Evolutionary conservation across 2,113 vertebrate species (phyloP).

Genomic region (Paratilapia polleni): DNA sequence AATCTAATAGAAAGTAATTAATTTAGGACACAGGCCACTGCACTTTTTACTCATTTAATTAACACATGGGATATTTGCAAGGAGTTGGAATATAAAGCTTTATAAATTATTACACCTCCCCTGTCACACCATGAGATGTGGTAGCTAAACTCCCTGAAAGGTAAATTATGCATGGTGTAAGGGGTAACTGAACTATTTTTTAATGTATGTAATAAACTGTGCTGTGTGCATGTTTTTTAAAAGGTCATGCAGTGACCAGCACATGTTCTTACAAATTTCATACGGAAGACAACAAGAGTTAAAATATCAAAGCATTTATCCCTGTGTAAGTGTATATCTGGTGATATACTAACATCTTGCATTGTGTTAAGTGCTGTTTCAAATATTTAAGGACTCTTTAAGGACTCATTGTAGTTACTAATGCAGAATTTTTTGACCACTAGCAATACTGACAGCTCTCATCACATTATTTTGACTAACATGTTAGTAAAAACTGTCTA

Average conservation of each 20-base stretch:
- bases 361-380: background rate
- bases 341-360: background rate
- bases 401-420: too few relatives aligned
- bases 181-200: slow-evolving; percentile 40
- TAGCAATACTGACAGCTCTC: background rate
- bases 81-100: slow-evolving; percentile 75
- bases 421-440: background rate
- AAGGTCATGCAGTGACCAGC: background rate
- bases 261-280: background rate
- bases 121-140: slow-evolving; percentile 61
- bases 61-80: slow-evolving; percentile 77
- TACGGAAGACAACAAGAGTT: background rate
- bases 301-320: background rate
- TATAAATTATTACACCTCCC: slow-evolving; percentile 72
- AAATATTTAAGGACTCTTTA: background rate
- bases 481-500: background rate
- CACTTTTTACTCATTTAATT: slow-evolving; percentile 86
- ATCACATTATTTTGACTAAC: background rate
- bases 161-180: slow-evolving; percentile 50
- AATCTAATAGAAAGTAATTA: slow-evolving; percentile 88
- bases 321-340: background rate
- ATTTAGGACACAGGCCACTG: slow-evolving; percentile 86
- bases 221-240: background rate
- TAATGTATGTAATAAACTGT: slow-evolving; percentile 15
- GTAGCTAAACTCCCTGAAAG: slow-evolving; percentile 50